phyloP scores from a whole-genome alignment of 2,888 invertebrate genomes.

The Abrostola triplasia region DNA sequence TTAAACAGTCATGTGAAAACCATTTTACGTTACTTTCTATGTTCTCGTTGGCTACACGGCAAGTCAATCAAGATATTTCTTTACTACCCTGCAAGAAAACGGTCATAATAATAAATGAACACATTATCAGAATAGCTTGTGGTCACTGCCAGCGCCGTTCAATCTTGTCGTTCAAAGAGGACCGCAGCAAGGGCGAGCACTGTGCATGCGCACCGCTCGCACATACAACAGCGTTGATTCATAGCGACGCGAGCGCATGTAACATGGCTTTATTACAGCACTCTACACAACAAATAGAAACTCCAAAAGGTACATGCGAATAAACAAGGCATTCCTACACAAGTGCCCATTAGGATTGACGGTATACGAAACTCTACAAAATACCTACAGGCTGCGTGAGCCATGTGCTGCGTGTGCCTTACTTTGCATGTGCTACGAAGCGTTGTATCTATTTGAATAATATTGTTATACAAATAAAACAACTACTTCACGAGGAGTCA shows the following conservation, averaged over 20 bases:
- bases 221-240: slow-evolving; percentile 22
- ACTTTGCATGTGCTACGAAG: no score
- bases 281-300: not conserved
- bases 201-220: slow-evolving; percentile 6
- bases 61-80: no score
- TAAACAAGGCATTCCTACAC: not conserved
- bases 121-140: slow-evolving; percentile 14
- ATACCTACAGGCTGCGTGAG: no score
- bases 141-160: slow-evolving; percentile 28
- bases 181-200: not conserved
- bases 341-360: no score
- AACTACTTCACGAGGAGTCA: no score
- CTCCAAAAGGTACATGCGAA: not conserved
- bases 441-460: no score
- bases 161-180: slow-evolving; percentile 21
- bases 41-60: no score
- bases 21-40: no score
- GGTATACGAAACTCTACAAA: no score
- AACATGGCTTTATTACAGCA: slow-evolving; percentile 15
- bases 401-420: no score
- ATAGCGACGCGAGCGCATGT: slow-evolving; percentile 30
- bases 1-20: no score
- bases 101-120: slow-evolving; percentile 23
- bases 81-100: not conserved
- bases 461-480: no score